These are phyloP conservation scores for Odontamblyopus lacepedii DNA, from an alignment of 2,797 vertebrate species.

Conservation along the genomic window DNA sequence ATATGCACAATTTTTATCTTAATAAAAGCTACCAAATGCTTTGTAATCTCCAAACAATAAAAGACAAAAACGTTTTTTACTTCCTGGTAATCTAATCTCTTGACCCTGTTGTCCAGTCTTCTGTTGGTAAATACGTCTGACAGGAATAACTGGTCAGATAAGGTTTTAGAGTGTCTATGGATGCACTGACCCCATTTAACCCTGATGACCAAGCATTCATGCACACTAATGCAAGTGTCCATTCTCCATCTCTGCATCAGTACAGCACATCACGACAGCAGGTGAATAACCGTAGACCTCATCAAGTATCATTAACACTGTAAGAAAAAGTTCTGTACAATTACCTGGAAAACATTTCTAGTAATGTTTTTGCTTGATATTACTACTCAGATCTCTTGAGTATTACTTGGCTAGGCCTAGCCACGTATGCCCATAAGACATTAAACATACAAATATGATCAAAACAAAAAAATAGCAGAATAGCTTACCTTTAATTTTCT, in stretches of 20 bases:
- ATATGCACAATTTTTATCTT: not conserved
- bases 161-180: conserved; percentile 36
- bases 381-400: too few relatives aligned
- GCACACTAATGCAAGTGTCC: conserved; percentile 5
- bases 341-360: too few relatives aligned
- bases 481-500: conserved; percentile 94
- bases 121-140: conserved; percentile 25
- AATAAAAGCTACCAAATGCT: conserved; percentile 3
- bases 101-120: conserved; percentile 36
- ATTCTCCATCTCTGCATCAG: not conserved
- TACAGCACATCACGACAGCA: not conserved
- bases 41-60: conserved; percentile 9
- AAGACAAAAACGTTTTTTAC: conserved; percentile 24
- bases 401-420: too few relatives aligned
- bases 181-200: conserved; percentile 33
- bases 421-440: not conserved
- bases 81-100: conserved; percentile 41
- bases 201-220: conserved; percentile 26
- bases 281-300: not conserved
- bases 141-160: conserved; percentile 57
- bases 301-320: too few relatives aligned
- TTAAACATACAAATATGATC: too few relatives aligned
- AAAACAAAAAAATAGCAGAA: not conserved
- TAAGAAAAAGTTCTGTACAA: too few relatives aligned
- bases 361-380: too few relatives aligned